Evolutionary conservation across 2,113 vertebrate genomes (phyloP), one percentile per base, ranked within the genome.

Genomic region (Chrysemys picta): DNA sequence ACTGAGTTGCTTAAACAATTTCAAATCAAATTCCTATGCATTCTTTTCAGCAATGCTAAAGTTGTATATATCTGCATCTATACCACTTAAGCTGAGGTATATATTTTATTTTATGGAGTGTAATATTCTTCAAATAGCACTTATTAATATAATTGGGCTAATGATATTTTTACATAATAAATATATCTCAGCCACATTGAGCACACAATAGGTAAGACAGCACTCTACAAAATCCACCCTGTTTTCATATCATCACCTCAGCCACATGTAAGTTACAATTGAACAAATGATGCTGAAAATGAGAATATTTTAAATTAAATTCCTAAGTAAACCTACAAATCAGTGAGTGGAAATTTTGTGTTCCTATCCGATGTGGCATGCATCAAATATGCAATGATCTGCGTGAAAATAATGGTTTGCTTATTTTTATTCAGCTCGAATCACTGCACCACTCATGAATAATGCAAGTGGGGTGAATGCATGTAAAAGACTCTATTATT

Each of bases 21-120:
- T 87, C 76, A 1, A 83, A n/a, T 53, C 2, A 2, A 54, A 59
- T 4, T 1, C 8, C 6, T 2, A 27, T 93, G 3, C 10, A 53
- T 91, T 75, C 4, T 54, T 93, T 93, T 89, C 50, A 42, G 2
- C 90, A 87, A 27, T 87, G 22, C 10, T 89, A 82, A 88, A 52
- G 11, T 62, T 5, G 0, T 52, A 3, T 22, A 27, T 89, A 24
- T 1, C 24, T 65, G 25, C 56, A 10, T 25, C 82, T 78, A 24
- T 29, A 78, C 79, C 92, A 79, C 42, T 12, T 16, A 14, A 0
- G 0, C 76, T 69, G 5, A 4, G 13, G 8, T 72, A 14, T 10
- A 35, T 62, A 22, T 72, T 90, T 93, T 94, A 21, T 10, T 89
- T 49, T 45, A 91, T 83, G n/a, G 88, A 45, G 53, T 21, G 49